A percentile compares a stretch with the other conserved stretches of the same genome.
Evolutionary conservation across 2,888 invertebrate species (phyloP).

Genomic region (Drosophila merina): DNA sequence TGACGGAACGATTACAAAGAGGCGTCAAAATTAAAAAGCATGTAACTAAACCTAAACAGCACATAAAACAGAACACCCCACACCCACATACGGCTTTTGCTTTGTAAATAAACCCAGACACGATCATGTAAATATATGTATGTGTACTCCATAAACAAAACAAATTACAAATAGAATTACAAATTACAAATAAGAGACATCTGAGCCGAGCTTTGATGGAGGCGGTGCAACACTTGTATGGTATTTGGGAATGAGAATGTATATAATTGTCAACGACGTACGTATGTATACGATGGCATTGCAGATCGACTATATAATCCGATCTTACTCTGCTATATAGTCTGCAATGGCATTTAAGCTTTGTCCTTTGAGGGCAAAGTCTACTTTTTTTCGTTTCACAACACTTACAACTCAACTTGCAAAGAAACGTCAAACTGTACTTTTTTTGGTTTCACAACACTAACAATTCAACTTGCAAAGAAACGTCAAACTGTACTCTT

Average conservation of each 20-base stretch:
- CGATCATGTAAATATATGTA: slow-evolving; percentile 15
- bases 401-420: background rate
- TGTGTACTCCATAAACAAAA: background rate
- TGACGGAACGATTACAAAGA: slow-evolving; percentile 1
- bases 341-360: slow-evolving; percentile 12
- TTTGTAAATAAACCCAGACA: slow-evolving; percentile 25
- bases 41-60: slow-evolving; percentile 11
- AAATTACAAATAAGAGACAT: background rate
- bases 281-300: slow-evolving; percentile 12
- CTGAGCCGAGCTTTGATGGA: slow-evolving; percentile 20
- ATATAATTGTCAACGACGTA: slow-evolving; percentile 16
- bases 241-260: slow-evolving; percentile 25
- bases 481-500: background rate
- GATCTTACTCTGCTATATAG: background rate
- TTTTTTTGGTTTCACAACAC: too few relatives aligned
- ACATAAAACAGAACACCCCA: slow-evolving; percentile 10
- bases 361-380: background rate
- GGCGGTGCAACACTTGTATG: slow-evolving; percentile 25
- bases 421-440: background rate
- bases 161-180: too few relatives aligned
- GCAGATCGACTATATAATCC: slow-evolving; percentile 3
- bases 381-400: slow-evolving; percentile 2
- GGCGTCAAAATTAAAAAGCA: slow-evolving; percentile 15
- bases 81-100: background rate
- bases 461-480: background rate